These are phyloP conservation scores for Hetaerina titia DNA, from an alignment of 2,888 invertebrate species.

Conservation along the genomic window DNA sequence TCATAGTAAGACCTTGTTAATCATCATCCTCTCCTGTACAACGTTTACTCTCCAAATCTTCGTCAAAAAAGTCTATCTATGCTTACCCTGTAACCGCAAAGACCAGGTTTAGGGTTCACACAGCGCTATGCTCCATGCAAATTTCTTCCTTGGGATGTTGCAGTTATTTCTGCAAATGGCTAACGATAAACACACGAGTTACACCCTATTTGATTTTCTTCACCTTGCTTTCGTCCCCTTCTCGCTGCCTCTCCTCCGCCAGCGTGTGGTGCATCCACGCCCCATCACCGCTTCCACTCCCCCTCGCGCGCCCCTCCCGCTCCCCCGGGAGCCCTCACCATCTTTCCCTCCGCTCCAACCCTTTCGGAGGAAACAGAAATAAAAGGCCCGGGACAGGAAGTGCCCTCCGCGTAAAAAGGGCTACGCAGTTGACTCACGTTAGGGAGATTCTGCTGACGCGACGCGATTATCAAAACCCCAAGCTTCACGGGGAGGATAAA, in stretches of 20 bases:
- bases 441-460: background rate
- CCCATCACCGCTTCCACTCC: background rate
- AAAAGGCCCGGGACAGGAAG: background rate
- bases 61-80: too few relatives aligned
- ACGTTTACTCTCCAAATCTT: too few relatives aligned
- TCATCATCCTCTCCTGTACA: too few relatives aligned
- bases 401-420: background rate
- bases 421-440: background rate
- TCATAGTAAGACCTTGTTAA: too few relatives aligned
- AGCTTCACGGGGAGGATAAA: background rate
- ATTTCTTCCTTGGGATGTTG: too few relatives aligned
- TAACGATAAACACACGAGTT: too few relatives aligned
- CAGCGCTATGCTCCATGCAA: too few relatives aligned
- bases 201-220: background rate
- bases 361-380: constrained; percentile 6
- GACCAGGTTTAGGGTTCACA: too few relatives aligned
- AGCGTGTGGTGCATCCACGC: background rate
- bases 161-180: too few relatives aligned
- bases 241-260: background rate
- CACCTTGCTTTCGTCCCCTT: background rate
- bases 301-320: background rate
- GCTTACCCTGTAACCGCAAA: too few relatives aligned
- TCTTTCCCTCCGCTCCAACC: background rate
- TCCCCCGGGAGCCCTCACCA: background rate
- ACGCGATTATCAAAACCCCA: background rate